Percentiles rank a stretch among this genome's conserved stretches.
These are phyloP conservation scores for Calephelis virginiensis DNA, from an alignment of 1,140 invertebrate genomes.

Conservation along the genomic window DNA sequence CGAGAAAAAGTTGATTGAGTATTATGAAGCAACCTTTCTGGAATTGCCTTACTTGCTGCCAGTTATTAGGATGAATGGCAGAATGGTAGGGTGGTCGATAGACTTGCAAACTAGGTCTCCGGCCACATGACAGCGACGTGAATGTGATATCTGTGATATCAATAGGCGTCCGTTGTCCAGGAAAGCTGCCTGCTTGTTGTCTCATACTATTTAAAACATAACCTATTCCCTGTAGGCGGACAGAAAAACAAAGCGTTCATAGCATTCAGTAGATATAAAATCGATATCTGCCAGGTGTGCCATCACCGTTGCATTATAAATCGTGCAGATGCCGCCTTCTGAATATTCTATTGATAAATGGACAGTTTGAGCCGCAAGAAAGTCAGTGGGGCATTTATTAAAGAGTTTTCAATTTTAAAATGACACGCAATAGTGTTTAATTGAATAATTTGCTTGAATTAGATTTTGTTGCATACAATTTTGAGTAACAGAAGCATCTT, in stretches of 20 bases:
- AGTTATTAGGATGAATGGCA: too few relatives aligned
- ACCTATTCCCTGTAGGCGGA: background rate
- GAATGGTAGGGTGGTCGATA: too few relatives aligned
- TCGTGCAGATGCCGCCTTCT: slow-evolving; percentile 12
- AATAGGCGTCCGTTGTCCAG: too few relatives aligned
- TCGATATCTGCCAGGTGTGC: slow-evolving; percentile 13
- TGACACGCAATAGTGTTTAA: slow-evolving; percentile 4
- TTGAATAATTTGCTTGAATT: background rate
- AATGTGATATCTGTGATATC: too few relatives aligned
- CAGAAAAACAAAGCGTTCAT: background rate
- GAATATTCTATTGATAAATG: slow-evolving; percentile 16
- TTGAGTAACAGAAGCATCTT: too few relatives aligned
- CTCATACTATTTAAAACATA: background rate
- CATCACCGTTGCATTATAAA: slow-evolving; percentile 15
- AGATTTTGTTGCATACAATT: too few relatives aligned
- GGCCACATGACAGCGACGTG: too few relatives aligned
- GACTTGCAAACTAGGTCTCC: too few relatives aligned
- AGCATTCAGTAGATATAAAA: slow-evolving; percentile 3
- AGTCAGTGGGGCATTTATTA: background rate
- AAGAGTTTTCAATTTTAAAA: slow-evolving; percentile 10
- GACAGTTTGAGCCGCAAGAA: slow-evolving; percentile 3
- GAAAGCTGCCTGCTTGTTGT: too few relatives aligned
- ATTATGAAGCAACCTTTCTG: too few relatives aligned
- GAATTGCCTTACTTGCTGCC: too few relatives aligned
- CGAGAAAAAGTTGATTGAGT: too few relatives aligned